Conservation (phyloP, 2,797 vertebrate species). For the Yasuhikotakia modesta region DNA sequence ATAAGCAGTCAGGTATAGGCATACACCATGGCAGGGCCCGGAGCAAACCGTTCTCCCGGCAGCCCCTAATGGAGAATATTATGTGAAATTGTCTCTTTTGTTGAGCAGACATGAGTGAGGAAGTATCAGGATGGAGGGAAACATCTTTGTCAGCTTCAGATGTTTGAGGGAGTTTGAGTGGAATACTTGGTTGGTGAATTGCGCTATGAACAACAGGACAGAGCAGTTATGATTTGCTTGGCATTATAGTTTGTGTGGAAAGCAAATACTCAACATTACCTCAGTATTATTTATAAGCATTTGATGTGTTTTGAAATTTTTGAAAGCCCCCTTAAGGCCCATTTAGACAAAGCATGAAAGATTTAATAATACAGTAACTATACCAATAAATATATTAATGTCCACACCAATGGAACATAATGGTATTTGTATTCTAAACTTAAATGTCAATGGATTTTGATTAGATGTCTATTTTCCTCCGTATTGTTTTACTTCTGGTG, state of each 20-base stretch:
- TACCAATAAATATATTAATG: too few species aligned
- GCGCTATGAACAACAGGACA: background rate
- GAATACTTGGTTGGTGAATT: background rate
- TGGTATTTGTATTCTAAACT: too few species aligned
- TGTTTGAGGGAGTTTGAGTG: background rate
- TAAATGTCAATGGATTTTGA: too few species aligned
- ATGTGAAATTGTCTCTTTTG: conserved; percentile 30
- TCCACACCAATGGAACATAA: too few species aligned
- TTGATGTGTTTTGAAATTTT: too few species aligned
- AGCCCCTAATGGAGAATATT: conserved; percentile 36
- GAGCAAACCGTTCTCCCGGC: conserved; percentile 15
- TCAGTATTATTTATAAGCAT: too few species aligned
- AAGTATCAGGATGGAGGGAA: background rate
- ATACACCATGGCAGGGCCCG: conserved; percentile 7
- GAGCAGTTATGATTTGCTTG: background rate
- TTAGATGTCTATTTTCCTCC: too few species aligned
- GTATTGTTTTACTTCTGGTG: too few species aligned
- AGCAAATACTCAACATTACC: too few species aligned
- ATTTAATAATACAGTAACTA: too few species aligned
- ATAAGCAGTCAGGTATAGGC: conserved; percentile 27
- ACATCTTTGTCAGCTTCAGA: conserved; percentile 11
- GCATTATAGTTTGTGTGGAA: background rate
- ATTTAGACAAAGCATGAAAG: too few species aligned
- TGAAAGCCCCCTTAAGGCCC: too few species aligned
- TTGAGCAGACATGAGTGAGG: conserved; percentile 11